A percentile compares a stretch with the other conserved stretches of the same genome.
Evolutionary conservation across 1,140 invertebrate genomes (phyloP).

Genomic region (Elymnias hypermnestra): DNA sequence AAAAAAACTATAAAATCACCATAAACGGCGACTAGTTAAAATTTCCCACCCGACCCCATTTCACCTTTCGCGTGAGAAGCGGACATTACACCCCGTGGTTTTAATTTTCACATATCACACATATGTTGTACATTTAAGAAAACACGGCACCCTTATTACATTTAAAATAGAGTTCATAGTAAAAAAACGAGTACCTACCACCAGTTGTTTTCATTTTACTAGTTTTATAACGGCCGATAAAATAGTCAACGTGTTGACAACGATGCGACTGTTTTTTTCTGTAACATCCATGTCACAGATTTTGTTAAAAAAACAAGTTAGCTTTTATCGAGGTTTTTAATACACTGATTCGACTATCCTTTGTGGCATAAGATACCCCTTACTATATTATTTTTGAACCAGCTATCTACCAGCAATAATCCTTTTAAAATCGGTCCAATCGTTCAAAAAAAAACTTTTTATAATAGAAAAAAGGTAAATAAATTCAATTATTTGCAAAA

Average conservation of each 20-base stretch:
- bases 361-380: too few relatives aligned
- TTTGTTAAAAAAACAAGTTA: background rate
- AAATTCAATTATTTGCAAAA: too few relatives aligned
- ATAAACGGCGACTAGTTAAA: conserved; percentile 18
- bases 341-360: too few relatives aligned
- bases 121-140: conserved; percentile 35
- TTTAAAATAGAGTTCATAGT: conserved; percentile 9
- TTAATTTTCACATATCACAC: conserved; percentile 49
- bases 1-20: conserved; percentile 27
- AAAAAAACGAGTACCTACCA: background rate
- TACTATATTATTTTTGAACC: too few relatives aligned
- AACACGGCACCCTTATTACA: conserved; percentile 8
- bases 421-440: too few relatives aligned
- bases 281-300: background rate
- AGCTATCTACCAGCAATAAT: too few relatives aligned
- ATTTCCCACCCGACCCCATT: conserved; percentile 19
- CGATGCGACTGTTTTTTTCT: background rate
- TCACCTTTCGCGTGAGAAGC: conserved; percentile 38
- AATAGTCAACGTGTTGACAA: background rate
- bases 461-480: too few relatives aligned
- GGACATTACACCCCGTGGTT: conserved; percentile 32
- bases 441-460: too few relatives aligned
- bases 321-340: background rate
- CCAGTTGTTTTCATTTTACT: background rate
- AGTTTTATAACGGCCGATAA: background rate